Evolutionary conservation across 2,888 invertebrate genomes (phyloP).

Genomic region (Morpho achilles): DNA sequence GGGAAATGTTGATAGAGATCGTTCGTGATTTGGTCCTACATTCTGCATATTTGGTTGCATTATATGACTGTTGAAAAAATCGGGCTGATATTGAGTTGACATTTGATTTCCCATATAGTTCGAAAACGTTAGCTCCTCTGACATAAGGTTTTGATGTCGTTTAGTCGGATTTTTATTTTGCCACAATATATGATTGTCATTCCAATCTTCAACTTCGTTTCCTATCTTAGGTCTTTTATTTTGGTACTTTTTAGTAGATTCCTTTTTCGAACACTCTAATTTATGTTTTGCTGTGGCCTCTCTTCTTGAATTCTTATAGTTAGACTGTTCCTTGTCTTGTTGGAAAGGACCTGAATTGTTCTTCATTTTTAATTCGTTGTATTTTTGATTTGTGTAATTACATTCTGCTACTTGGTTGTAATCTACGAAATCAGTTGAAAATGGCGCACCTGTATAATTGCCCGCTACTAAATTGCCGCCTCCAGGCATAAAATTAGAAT

Average conservation of each 20-base stretch:
- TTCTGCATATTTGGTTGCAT: constrained; percentile 63
- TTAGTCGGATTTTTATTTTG: constrained; percentile 60
- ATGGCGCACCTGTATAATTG: constrained; percentile 61
- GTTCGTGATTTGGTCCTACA: constrained; percentile 54
- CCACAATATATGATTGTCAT: constrained; percentile 59
- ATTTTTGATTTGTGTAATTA: constrained; percentile 66
- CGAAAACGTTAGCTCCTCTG: constrained; percentile 62
- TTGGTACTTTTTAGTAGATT: constrained; percentile 64
- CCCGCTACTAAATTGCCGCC: constrained; percentile 62
- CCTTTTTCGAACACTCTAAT: constrained; percentile 71
- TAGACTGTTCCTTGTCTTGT: constrained; percentile 53
- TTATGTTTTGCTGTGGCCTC: constrained; percentile 69
- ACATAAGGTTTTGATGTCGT: constrained; percentile 54
- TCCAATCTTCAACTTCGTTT: constrained; percentile 65
- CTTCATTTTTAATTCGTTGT: constrained; percentile 66
- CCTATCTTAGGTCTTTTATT: constrained; percentile 59
- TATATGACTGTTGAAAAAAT: constrained; percentile 65
- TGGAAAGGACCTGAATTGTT: constrained; percentile 52
- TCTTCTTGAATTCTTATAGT: constrained; percentile 57
- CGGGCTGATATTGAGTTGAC: constrained; percentile 64
- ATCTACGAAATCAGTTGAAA: constrained; percentile 65
- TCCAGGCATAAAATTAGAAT: constrained; percentile 68
- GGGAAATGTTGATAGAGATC: constrained; percentile 54
- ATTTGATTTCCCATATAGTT: constrained; percentile 68
- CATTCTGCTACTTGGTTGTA: constrained; percentile 67